Conservation (phyloP, 2,113 vertebrate species). For the Rhombomys opimus region DNA sequence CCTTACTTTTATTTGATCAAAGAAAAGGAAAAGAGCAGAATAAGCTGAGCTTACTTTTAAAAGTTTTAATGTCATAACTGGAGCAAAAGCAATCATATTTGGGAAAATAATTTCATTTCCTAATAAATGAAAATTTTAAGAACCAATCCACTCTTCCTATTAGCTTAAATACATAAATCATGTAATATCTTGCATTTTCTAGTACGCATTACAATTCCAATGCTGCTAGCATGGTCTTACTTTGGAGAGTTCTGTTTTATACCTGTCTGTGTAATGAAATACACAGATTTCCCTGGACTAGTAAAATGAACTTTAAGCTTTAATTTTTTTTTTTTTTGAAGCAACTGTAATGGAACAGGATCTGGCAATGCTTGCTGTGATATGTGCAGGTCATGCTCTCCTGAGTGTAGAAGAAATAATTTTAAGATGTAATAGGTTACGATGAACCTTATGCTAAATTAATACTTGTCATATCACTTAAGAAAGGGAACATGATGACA, state of each 20-base stretch:
- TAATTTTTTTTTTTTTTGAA: neutral
- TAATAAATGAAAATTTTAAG: neutral
- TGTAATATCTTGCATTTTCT: neutral
- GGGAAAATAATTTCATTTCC: neutral
- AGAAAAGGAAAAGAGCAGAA: neutral
- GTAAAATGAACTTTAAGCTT: neutral
- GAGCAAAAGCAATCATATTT: neutral
- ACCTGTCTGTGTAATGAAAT: neutral
- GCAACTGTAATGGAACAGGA: neutral
- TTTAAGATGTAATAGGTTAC: neutral
- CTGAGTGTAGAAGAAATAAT: neutral
- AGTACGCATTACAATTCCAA: neutral
- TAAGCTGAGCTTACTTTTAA: too few relatives aligned
- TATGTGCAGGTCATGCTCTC: neutral
- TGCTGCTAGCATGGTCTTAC: too few relatives aligned
- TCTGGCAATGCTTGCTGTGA: neutral
- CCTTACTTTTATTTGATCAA: neutral
- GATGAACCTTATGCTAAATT: neutral
- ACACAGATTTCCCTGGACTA: neutral
- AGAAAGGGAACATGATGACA: neutral
- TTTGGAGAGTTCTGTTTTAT: neutral
- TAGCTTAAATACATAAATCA: neutral
- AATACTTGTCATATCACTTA: neutral
- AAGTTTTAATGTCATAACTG: neutral
- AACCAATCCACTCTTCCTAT: neutral